Evolutionary conservation across 2,113 vertebrate genomes (phyloP).

Genomic region (Daubentonia madagascariensis): DNA sequence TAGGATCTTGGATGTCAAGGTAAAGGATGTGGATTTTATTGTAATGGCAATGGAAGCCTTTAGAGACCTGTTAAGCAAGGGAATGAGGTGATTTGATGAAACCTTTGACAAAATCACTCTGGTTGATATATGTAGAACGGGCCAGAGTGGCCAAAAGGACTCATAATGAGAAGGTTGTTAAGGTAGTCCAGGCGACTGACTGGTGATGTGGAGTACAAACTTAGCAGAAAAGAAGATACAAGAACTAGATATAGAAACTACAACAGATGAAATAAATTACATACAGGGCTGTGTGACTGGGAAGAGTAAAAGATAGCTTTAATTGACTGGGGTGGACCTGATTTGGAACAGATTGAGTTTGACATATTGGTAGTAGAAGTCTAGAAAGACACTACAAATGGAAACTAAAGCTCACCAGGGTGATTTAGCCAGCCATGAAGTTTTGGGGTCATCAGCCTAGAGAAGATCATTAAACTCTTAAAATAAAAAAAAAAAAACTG

Average conservation of each 20-base stretch:
- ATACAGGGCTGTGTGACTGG: not conserved
- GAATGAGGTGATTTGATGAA: not conserved
- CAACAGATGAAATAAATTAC: not conserved
- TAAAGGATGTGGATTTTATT: not conserved
- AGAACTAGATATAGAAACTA: not conserved
- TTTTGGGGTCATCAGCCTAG: not conserved
- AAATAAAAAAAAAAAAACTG: not conserved
- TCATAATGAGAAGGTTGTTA: not conserved
- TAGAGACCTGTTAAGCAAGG: not conserved
- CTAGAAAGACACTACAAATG: not conserved
- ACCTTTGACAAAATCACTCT: not conserved
- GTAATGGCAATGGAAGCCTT: not conserved
- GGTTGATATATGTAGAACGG: not conserved
- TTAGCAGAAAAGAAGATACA: not conserved
- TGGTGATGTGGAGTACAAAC: not conserved
- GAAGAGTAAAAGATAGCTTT: not conserved
- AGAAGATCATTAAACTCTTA: not conserved
- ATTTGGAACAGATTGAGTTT: not conserved
- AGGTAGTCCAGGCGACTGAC: not conserved
- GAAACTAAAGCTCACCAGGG: not conserved
- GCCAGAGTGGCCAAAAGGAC: not conserved
- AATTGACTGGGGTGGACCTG: not conserved
- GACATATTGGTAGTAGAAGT: not conserved
- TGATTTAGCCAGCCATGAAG: not conserved
- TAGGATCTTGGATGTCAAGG: too few species aligned